phyloP scores from a whole-genome alignment of 2,797 vertebrate genomes.

The Hirundo rustica region DNA sequence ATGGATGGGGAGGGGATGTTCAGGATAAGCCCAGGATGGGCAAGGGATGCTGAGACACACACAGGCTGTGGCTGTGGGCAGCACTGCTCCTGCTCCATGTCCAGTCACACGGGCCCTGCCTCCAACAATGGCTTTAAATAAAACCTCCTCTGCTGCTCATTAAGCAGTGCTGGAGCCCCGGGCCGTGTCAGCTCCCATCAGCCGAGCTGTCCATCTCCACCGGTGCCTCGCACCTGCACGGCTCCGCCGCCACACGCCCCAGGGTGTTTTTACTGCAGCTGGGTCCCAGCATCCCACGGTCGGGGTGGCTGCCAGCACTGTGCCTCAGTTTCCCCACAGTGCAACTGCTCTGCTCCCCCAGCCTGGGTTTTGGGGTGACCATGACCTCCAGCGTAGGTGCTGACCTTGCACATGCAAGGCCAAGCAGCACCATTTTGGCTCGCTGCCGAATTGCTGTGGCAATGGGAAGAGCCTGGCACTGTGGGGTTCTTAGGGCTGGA shows the following conservation, averaged over 20 bases:
- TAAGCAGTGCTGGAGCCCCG: not conserved
- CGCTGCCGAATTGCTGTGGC: not conserved
- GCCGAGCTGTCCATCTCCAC: not conserved
- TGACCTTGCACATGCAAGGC: not conserved
- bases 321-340: not conserved
- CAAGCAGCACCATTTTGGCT: rapidly evolving
- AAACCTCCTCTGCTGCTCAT: not conserved
- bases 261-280: not conserved
- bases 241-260: rapidly evolving
- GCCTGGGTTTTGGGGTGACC: not conserved
- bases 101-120: not conserved
- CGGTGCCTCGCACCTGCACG: not conserved
- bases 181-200: conserved; percentile 2
- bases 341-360: rapidly evolving
- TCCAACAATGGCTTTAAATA: not conserved
- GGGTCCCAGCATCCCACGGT: not conserved
- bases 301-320: rapidly evolving
- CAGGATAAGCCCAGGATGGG: not conserved
- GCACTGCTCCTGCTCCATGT: rapidly evolving
- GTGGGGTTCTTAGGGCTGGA: not conserved
- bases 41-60: not conserved
- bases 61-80: rapidly evolving
- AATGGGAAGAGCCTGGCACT: not conserved
- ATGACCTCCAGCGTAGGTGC: not conserved
- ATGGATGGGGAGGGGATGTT: not conserved